Evolutionary conservation across 2,113 vertebrate species (phyloP), one percentile per base, ranked within the genome.

Genomic region (Vulpes lagopus): DNA sequence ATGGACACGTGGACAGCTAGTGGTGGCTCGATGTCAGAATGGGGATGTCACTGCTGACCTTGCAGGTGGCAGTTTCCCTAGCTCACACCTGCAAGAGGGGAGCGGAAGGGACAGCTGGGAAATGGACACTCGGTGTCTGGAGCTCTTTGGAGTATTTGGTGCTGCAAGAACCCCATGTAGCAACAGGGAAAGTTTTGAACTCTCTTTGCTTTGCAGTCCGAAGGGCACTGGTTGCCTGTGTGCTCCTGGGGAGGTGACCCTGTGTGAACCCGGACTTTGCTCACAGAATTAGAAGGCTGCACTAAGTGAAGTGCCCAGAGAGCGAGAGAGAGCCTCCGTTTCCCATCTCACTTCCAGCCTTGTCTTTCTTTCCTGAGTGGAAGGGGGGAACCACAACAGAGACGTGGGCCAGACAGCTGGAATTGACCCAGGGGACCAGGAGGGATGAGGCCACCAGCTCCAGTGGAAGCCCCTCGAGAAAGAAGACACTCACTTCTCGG

Each of bases 81-180:
- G 49, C 32, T 10, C 3, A 0, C 0, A 3, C 19, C 17, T 5
- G 11, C 8, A 10, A 43, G 43, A 16, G 30, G 2, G 8, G 17
- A 17, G 14, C 19, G 8, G 9, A 16, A 43, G 43, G 32, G 49
- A 7, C 74, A 25, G 32, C 7, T 12, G 38, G 49, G 9, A 14
- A 27, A n/a, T 1, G 32, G 62, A 19, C 9, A 4, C 53, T 69
- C 73, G 11, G 30, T 10, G 35, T 4, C n/a, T 22, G 43, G 35
- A 27, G 60, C 53, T 65, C 30, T 59, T 11, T 1, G 25, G 43
- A 30, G 30, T 15, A 3, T 9, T 23, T 2, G 62, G 25, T 11
- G 84, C 57, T 30, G 14, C 8, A 12, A 55, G 60, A 57, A 23
- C 27, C 35, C 10, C 35, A 3, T 1, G 12, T 0, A 64, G 60